phyloP scores from a whole-genome alignment of 37 sponge, comb jelly and placozoan species.

The Corticium candelabrum region DNA sequence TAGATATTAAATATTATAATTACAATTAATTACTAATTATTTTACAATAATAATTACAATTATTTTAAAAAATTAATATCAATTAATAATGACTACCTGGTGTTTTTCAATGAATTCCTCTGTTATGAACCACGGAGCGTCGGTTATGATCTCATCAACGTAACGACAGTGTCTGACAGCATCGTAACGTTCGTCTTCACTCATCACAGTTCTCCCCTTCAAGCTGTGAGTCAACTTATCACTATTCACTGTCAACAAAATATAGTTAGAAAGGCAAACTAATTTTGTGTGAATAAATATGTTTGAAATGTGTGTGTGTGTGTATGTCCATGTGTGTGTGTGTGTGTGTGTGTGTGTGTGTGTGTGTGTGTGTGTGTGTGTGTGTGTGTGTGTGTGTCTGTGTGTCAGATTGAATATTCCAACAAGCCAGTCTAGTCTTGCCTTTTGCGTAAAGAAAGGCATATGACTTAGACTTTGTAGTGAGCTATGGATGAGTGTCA shows the following conservation, averaged over 20 bases:
- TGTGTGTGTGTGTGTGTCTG: too few relatives aligned
- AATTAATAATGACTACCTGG: conserved; percentile 31
- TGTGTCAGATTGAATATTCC: too few relatives aligned
- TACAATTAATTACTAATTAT: too few relatives aligned
- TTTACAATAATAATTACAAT: too few relatives aligned
- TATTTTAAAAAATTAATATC: neutral
- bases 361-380: too few relatives aligned
- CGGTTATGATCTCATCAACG: conserved; percentile 87
- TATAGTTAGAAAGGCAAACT: neutral
- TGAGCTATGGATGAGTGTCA: too few relatives aligned
- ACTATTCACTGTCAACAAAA: conserved; percentile 50
- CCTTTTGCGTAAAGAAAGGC: too few relatives aligned
- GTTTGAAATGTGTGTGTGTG: neutral
- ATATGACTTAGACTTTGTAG: too few relatives aligned
- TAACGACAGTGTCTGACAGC: conserved; percentile 89
- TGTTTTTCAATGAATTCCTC: conserved; percentile 86
- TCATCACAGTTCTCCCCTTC: conserved; percentile 89
- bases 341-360: too few relatives aligned
- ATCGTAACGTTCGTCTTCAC: conserved; percentile 80
- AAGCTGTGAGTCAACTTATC: conserved; percentile 77
- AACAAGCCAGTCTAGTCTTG: too few relatives aligned
- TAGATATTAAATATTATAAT: too few relatives aligned
- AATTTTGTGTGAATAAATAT: neutral
- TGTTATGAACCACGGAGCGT: conserved; percentile 73
- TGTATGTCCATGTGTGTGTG: too few relatives aligned